A percentile compares a stretch with the other conserved stretches of the same genome.
Evolutionary conservation across 2,888 invertebrate species (phyloP).

Genomic region (Lymantria monacha): DNA sequence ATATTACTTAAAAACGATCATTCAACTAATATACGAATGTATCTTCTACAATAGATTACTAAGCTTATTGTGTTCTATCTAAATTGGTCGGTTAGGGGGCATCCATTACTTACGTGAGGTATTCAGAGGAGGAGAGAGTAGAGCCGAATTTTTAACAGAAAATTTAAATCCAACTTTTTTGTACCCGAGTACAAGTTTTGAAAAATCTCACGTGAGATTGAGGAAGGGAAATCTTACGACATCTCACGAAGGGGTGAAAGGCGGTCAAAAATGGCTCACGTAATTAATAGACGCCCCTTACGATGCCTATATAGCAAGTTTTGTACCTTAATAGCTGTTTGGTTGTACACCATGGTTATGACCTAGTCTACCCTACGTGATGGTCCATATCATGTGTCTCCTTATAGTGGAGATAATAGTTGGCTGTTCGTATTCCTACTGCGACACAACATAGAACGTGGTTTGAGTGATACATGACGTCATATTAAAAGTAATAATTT

Average conservation of each 20-base stretch:
- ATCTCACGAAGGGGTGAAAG: too few species aligned
- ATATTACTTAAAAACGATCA: not conserved
- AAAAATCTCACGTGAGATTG: too few species aligned
- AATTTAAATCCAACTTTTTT: too few species aligned
- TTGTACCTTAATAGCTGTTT: slow-evolving; percentile 11
- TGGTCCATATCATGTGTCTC: not conserved
- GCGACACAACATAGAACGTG: slow-evolving; percentile 37
- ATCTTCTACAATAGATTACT: not conserved
- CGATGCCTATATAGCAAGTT: not conserved
- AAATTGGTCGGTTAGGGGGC: too few species aligned
- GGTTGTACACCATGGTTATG: slow-evolving; percentile 19
- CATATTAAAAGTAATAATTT: not conserved
- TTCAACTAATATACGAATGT: too few species aligned
- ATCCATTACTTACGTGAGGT: too few species aligned
- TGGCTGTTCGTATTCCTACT: slow-evolving; percentile 24
- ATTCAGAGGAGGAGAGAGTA: too few species aligned
- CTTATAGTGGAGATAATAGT: slow-evolving; percentile 25
- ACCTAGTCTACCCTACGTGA: slow-evolving; percentile 3
- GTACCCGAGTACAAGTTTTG: too few species aligned
- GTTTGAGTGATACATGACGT: slow-evolving; percentile 12
- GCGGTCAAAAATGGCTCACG: too few species aligned
- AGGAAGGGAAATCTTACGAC: too few species aligned
- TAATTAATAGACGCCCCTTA: too few species aligned
- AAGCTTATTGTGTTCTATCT: not conserved
- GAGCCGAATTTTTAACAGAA: too few species aligned